Percentiles rank a stretch among this genome's conserved stretches.
phyloP scores from a whole-genome alignment of 2,797 vertebrate species.

The Melanogrammus aeglefinus region DNA sequence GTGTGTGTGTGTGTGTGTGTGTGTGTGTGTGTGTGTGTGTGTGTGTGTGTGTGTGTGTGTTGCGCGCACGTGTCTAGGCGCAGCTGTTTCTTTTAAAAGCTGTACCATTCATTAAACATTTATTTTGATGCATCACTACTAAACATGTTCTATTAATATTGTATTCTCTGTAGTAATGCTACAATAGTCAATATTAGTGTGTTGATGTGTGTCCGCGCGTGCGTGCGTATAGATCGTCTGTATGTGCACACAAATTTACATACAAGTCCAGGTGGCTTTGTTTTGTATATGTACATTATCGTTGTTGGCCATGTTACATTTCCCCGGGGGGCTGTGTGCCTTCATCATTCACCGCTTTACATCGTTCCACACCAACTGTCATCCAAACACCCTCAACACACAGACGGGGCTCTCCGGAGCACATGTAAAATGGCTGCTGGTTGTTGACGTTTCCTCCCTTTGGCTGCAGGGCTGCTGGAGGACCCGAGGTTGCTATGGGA shows the following conservation, averaged over 20 bases:
- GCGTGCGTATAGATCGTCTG: slow-evolving; percentile 5
- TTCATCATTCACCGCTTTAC: slow-evolving; percentile 61
- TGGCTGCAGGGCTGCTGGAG: slow-evolving; percentile 71
- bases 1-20: slow-evolving; percentile 17
- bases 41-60: slow-evolving; percentile 27
- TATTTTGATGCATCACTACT: too few species aligned
- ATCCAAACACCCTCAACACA: slow-evolving; percentile 27
- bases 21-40: slow-evolving; percentile 17
- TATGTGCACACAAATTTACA: slow-evolving; percentile 45
- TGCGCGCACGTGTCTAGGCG: slow-evolving; percentile 13
- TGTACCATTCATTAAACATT: slow-evolving; percentile 46
- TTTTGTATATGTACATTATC: slow-evolving; percentile 51
- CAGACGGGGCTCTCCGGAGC: slow-evolving; percentile 16
- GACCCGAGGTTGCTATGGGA: slow-evolving; percentile 91
- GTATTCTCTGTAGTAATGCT: not conserved
- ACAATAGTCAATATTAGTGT: slow-evolving; percentile 35
- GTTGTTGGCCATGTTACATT: slow-evolving; percentile 40
- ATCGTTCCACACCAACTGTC: slow-evolving; percentile 46
- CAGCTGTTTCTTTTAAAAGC: slow-evolving; percentile 59
- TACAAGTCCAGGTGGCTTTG: slow-evolving; percentile 33
- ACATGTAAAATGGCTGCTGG: slow-evolving; percentile 41
- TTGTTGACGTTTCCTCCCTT: slow-evolving; percentile 34
- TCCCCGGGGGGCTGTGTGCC: slow-evolving; percentile 51
- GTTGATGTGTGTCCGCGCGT: slow-evolving; percentile 23
- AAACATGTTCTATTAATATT: slow-evolving; percentile 33